Percentiles rank a stretch among this genome's conserved stretches.
Conservation (phyloP, 1,140 invertebrate species). For the Chionoecetes opilio region DNA sequence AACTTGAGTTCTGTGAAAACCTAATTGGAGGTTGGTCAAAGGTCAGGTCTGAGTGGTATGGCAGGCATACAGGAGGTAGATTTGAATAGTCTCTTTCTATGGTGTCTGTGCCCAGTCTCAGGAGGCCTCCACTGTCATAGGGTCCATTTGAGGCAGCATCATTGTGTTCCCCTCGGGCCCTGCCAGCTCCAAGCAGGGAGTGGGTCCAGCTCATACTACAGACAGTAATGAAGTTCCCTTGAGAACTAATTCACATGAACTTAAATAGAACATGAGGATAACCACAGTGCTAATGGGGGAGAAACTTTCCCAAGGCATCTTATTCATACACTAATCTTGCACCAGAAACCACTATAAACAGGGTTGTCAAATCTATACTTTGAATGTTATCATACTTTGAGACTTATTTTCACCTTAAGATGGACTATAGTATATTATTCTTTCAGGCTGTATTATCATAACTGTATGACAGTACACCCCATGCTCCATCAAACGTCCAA, state of each 20-base stretch:
- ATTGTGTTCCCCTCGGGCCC: conserved; percentile 66
- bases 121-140: conserved; percentile 65
- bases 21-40: conserved; percentile 36
- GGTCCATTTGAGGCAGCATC: conserved; percentile 58
- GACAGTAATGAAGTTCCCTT: conserved; percentile 75
- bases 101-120: conserved; percentile 60
- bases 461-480: neutral
- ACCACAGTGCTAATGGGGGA: neutral
- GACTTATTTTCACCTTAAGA: neutral
- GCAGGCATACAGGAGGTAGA: conserved; percentile 64
- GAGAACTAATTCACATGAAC: conserved; percentile 65
- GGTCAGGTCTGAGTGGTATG: conserved; percentile 65
- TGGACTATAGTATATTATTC: too few relatives aligned
- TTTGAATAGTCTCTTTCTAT: conserved; percentile 75
- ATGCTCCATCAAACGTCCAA: conserved; percentile 56
- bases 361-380: neutral
- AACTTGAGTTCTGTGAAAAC: conserved; percentile 21
- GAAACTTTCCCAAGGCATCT: neutral
- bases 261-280: conserved; percentile 44
- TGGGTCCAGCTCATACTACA: conserved; percentile 78
- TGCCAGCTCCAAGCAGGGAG: conserved; percentile 69
- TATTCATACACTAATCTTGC: conserved; percentile 28
- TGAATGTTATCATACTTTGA: neutral
- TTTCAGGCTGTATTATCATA: neutral
- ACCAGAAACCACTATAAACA: neutral